Evolutionary conservation across 2,888 invertebrate species (phyloP), one percentile per base, ranked within the genome.

Genomic region (Heliconius charithonia): DNA sequence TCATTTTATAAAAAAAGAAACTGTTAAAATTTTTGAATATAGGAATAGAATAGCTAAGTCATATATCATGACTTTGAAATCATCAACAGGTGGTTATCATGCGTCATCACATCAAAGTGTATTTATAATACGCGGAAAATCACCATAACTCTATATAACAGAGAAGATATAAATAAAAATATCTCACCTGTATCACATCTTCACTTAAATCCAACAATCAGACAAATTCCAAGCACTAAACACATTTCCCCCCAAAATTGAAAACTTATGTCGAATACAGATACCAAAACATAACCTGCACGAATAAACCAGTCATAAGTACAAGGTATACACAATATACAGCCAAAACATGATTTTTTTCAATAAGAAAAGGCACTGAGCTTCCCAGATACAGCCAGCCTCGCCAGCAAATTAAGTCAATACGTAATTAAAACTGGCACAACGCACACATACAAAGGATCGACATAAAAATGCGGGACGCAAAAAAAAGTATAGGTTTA

Each of bases 401-500:
- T 89, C 91, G 91, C 89, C 90, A 88, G 92, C 92, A 94, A 94
- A 94, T 94, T 94, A 95, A 94, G 95, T 95, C 95, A 93, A 95
- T 95, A 95, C 94, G 93, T 95, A 95, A 95, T 95, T 95, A 95
- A 95, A 95, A 91, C 91, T 88, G 90, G 90, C 91, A 91, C 87
- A 84, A 91, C 94, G 89, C 94, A 95, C 94, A 95, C 95, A 94
- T 86, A 91, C 91, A 93, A 93, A 94, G 92, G 89, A 89, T 91
- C 93, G 92, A 93, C 94, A 93, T 94, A 94, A 95, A 94, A 94
- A 94, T 93, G 92, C 91, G 88, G 87, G 90, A 88, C 88, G 92
- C 89, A 93, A 94, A 94, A 93, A 95, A 95, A 95, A 95, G 94
- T 94, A 95, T 95, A 95, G 93, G 90, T 94, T 94, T 94, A 94